Percentiles rank a stretch among this genome's conserved stretches.
Conservation (phyloP, 2,113 vertebrate genomes). For the Buteo buteo region DNA sequence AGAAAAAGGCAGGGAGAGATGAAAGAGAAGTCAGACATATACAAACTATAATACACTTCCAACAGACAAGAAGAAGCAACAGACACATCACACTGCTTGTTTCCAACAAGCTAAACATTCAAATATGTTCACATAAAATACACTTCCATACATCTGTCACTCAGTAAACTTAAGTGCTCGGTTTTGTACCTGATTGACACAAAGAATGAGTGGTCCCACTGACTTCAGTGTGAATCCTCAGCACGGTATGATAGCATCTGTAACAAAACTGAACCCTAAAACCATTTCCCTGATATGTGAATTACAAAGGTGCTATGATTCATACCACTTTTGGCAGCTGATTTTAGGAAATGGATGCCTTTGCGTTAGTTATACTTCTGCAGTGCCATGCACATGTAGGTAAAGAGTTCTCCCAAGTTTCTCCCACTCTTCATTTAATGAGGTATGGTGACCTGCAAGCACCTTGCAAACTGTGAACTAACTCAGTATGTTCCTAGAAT, state of each 20-base stretch:
- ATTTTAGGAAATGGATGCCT: neutral
- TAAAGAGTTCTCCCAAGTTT: neutral
- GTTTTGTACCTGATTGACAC: neutral
- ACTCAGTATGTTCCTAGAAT: neutral
- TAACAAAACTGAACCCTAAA: neutral
- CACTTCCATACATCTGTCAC: neutral
- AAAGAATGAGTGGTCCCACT: neutral
- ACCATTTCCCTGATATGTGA: rapidly evolving
- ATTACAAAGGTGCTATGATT: neutral
- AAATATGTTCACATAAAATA: neutral
- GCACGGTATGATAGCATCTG: rapidly evolving
- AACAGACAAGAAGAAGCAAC: neutral
- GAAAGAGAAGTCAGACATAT: neutral
- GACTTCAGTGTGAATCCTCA: neutral
- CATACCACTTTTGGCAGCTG: neutral
- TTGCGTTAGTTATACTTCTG: rapidly evolving
- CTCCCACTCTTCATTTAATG: neutral
- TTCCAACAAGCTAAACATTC: neutral
- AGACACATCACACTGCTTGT: neutral
- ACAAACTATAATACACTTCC: neutral
- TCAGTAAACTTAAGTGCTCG: neutral
- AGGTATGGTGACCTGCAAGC: neutral
- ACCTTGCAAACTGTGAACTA: neutral
- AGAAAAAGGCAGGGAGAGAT: neutral
- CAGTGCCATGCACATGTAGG: rapidly evolving